Conservation (phyloP, 2,113 vertebrate genomes). For the Laticauda laticaudata region DNA sequence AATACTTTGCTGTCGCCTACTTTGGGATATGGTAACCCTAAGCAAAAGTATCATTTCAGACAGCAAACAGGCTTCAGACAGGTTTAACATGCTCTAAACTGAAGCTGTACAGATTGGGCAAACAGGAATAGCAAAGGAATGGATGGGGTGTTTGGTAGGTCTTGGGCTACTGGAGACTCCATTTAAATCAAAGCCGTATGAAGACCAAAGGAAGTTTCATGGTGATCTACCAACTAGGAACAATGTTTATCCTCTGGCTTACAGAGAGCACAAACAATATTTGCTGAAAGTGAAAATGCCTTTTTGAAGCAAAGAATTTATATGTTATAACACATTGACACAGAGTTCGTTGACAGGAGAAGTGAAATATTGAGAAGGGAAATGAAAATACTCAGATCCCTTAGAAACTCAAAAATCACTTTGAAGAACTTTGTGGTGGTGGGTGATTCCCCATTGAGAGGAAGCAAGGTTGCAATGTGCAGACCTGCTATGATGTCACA, state of each 20-base stretch:
- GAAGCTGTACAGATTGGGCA: background rate
- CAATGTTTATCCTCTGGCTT: background rate
- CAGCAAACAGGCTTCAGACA: background rate
- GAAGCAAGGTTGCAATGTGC: background rate
- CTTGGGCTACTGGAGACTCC: background rate
- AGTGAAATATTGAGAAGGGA: background rate
- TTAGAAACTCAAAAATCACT: background rate
- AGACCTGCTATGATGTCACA: background rate
- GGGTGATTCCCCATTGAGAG: background rate
- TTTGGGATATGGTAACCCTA: background rate
- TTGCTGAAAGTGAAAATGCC: background rate
- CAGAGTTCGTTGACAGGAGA: background rate
- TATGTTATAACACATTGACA: background rate
- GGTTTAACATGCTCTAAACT: background rate
- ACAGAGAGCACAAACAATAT: background rate
- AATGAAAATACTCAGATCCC: background rate
- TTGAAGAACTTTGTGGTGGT: background rate
- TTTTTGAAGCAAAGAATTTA: background rate
- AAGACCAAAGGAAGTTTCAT: background rate
- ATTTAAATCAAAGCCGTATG: background rate
- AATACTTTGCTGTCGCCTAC: background rate
- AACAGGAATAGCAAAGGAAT: background rate
- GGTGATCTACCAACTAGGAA: background rate
- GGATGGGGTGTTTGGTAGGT: background rate
- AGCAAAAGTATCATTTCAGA: background rate